Evolutionary conservation across 2,888 invertebrate genomes (phyloP).

Genomic region (Entomobrya multifasciata): DNA sequence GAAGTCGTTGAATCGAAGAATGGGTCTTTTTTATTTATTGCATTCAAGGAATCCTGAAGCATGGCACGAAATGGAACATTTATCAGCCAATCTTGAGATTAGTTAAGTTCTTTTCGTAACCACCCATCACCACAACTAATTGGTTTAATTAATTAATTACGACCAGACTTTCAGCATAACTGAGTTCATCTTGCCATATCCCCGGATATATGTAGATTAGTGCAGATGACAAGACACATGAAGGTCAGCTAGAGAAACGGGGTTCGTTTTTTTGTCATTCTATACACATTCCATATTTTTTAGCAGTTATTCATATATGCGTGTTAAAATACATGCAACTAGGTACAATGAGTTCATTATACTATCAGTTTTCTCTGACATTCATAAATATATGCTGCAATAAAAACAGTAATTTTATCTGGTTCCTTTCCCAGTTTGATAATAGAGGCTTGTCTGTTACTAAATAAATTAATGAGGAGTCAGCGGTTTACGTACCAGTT

Average conservation of each 20-base stretch:
- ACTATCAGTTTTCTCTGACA: background rate
- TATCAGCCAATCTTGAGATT: no score
- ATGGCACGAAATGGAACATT: no score
- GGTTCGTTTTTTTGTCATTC: no score
- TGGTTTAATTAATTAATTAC: background rate
- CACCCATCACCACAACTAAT: background rate
- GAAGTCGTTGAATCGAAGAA: no score
- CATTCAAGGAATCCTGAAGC: no score
- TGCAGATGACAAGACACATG: background rate
- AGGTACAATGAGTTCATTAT: constrained; percentile 13
- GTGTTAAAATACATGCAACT: no score
- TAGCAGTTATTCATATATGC: no score
- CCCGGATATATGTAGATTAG: background rate
- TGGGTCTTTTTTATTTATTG: no score
- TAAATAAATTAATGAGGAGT: constrained; percentile 11
- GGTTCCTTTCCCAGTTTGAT: background rate
- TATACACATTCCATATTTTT: no score
- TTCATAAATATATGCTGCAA: background rate
- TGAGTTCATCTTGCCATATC: background rate
- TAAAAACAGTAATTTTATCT: background rate
- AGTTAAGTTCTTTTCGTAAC: constrained; percentile 7
- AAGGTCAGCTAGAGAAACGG: no score
- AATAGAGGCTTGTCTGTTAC: background rate
- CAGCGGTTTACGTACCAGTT: no score
- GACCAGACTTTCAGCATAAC: background rate